Conservation (phyloP, 1,140 invertebrate genomes). For the Brachionus koreanus region DNA sequence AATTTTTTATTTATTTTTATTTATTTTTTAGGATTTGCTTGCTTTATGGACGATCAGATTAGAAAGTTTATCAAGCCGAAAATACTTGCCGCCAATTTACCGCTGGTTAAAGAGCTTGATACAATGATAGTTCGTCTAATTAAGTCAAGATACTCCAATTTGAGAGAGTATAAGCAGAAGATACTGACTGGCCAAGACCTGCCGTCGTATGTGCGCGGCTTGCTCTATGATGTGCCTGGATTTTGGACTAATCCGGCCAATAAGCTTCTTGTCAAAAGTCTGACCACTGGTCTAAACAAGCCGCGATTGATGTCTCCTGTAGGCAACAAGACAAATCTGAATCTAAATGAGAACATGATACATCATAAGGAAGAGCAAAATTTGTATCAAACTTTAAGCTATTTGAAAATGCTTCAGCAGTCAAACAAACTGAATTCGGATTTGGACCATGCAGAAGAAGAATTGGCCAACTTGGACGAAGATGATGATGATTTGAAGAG, state of each 20-base stretch:
- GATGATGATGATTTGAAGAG: background rate
- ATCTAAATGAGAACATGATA: background rate
- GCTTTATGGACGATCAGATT: constrained; percentile 32
- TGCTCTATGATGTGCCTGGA: background rate
- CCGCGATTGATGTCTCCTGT: background rate
- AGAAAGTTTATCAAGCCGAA: constrained; percentile 2
- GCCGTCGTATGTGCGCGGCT: constrained; percentile 34
- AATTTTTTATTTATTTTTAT: background rate
- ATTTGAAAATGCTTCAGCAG: constrained; percentile 16
- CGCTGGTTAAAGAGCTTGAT: constrained; percentile 11
- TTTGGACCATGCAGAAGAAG: constrained; percentile 21
- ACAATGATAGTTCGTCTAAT: constrained; percentile 12
- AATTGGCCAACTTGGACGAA: background rate
- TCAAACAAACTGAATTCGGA: constrained; percentile 11
- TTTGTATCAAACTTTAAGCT: constrained; percentile 18
- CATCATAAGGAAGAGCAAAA: constrained; percentile 24
- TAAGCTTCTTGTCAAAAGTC: background rate
- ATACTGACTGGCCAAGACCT: constrained; percentile 12
- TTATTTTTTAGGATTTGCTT: constrained; percentile 29
- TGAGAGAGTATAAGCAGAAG: constrained; percentile 33
- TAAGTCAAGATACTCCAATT: constrained; percentile 6
- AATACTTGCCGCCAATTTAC: background rate
- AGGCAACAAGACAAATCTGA: background rate
- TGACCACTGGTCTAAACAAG: constrained; percentile 11
- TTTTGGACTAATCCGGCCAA: constrained; percentile 27